A percentile compares a stretch with the other conserved stretches of the same genome.
These are phyloP conservation scores for Antennarius maculatus DNA, from an alignment of 2,797 vertebrate genomes.

Conservation along the genomic window DNA sequence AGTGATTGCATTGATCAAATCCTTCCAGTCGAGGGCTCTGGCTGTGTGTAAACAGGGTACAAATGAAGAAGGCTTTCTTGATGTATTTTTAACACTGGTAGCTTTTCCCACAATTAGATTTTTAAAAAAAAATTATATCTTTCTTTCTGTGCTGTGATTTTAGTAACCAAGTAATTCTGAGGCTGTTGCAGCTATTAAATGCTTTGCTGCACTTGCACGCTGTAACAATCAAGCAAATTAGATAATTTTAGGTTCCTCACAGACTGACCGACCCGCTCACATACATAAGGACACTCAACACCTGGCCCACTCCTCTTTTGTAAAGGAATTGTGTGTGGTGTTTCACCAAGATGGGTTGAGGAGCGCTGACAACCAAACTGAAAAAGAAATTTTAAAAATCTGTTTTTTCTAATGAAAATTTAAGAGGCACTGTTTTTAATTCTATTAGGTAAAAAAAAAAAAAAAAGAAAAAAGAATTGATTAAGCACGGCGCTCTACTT, in stretches of 20 bases:
- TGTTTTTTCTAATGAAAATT: conserved; percentile 20
- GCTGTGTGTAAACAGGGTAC: conserved; percentile 73
- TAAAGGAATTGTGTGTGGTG: conserved; percentile 39
- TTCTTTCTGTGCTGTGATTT: conserved; percentile 16
- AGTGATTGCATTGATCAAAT: no score
- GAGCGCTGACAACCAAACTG: conserved; percentile 22
- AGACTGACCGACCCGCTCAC: conserved; percentile 31
- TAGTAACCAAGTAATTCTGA: conserved; percentile 26
- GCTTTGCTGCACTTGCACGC: conserved; percentile 15
- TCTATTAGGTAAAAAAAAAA: conserved; percentile 19
- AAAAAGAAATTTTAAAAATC: conserved; percentile 21
- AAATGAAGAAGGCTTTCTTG: conserved; percentile 62
- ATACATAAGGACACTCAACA: conserved; percentile 59
- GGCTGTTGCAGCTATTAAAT: conserved; percentile 14
- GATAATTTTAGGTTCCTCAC: conserved; percentile 26
- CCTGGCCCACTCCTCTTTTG: conserved; percentile 14
- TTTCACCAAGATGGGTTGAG: conserved; percentile 25
- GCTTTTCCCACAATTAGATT: conserved; percentile 77
- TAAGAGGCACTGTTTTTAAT: conserved; percentile 32
- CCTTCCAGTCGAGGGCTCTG: conserved; percentile 38
- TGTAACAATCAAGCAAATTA: conserved; percentile 21
- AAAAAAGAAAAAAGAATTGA: conserved; percentile 1
- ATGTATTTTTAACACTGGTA: conserved; percentile 66
- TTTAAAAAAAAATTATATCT: conserved; percentile 4
- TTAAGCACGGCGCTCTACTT: conserved; percentile 57